phyloP scores from a whole-genome alignment of 1,140 invertebrate species.

The Ectropis grisescens region DNA sequence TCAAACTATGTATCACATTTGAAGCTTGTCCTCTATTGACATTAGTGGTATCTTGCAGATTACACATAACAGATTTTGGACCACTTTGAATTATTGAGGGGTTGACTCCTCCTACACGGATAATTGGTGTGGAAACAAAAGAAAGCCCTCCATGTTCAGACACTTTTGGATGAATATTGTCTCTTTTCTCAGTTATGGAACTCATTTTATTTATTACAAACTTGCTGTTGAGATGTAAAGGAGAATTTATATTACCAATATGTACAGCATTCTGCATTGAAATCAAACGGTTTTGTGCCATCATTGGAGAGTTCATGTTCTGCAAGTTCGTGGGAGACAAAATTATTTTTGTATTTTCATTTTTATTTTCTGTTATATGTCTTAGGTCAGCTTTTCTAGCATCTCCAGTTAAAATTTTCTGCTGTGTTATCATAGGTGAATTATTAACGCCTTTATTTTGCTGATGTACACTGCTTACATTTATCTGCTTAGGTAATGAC shows the following conservation, averaged over 20 bases:
- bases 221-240: constrained; percentile 49
- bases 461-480: constrained; percentile 61
- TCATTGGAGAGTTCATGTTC: constrained; percentile 38
- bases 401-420: constrained; percentile 38
- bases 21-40: constrained; percentile 37
- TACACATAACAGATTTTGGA: constrained; percentile 38
- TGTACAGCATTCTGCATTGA: constrained; percentile 52
- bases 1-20: constrained; percentile 53
- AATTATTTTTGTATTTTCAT: constrained; percentile 56
- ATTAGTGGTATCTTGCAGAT: constrained; percentile 31
- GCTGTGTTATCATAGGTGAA: constrained; percentile 34
- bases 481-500: constrained; percentile 70
- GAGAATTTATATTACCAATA: constrained; percentile 36
- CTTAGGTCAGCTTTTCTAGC: constrained; percentile 39
- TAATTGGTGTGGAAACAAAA: constrained; percentile 37
- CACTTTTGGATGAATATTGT: constrained; percentile 30
- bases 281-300: constrained; percentile 61
- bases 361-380: constrained; percentile 26
- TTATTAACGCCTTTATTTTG: constrained; percentile 47
- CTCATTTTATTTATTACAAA: constrained; percentile 43
- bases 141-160: constrained; percentile 31
- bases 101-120: constrained; percentile 41
- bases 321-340: constrained; percentile 49
- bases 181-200: constrained; percentile 39
- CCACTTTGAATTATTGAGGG: constrained; percentile 44